Percentiles rank a stretch among this genome's conserved stretches.
These are phyloP conservation scores for Papilio gigon DNA, from an alignment of 2,888 invertebrate species.

Conservation along the genomic window DNA sequence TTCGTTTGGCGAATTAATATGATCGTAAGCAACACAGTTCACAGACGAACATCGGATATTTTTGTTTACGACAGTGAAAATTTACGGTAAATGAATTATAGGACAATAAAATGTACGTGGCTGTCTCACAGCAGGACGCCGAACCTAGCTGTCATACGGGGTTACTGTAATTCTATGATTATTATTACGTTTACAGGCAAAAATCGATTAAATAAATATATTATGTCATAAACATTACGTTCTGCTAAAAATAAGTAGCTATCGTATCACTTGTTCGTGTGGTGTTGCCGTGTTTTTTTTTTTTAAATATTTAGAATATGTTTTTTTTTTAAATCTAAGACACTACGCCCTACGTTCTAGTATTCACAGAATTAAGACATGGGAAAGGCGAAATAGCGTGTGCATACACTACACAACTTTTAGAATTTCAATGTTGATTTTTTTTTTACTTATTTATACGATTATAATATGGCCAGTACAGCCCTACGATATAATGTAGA, in stretches of 20 bases:
- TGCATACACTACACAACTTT: constrained; percentile 65
- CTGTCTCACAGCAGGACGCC: constrained; percentile 67
- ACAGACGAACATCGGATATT: too few relatives aligned
- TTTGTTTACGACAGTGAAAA: not conserved
- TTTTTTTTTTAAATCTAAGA: constrained; percentile 69
- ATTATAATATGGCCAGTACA: constrained; percentile 44
- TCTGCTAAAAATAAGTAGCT: constrained; percentile 71
- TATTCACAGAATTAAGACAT: constrained; percentile 78
- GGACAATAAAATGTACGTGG: constrained; percentile 49
- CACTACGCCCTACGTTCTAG: constrained; percentile 78
- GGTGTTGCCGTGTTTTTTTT: constrained; percentile 72
- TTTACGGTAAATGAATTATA: constrained; percentile 52
- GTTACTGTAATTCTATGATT: constrained; percentile 61
- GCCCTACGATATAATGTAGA: constrained; percentile 23
- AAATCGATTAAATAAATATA: constrained; percentile 69
- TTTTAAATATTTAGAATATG: constrained; percentile 77
- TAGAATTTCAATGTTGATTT: constrained; percentile 35
- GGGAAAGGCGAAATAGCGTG: constrained; percentile 76
- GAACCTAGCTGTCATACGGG: constrained; percentile 61
- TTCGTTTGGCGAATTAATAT: too few relatives aligned
- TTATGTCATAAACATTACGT: constrained; percentile 60
- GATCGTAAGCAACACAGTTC: too few relatives aligned
- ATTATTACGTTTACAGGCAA: constrained; percentile 70
- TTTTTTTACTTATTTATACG: constrained; percentile 44
- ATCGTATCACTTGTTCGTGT: constrained; percentile 79